Conservation (phyloP, 2,797 vertebrate species). For the Morelia viridis region DNA sequence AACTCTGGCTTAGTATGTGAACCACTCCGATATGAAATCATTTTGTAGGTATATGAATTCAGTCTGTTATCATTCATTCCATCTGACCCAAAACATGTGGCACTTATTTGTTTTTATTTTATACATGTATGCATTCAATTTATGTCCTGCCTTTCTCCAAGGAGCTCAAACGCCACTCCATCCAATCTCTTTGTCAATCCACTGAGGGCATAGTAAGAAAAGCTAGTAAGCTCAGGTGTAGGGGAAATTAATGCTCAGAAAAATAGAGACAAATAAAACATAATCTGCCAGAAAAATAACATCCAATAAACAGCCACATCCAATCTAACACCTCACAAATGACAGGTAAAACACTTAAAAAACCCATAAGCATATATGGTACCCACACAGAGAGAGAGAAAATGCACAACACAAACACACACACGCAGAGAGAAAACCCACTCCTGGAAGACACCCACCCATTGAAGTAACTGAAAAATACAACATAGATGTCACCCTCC, state of each 20-base stretch:
- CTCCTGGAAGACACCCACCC: background rate
- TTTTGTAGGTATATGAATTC: background rate
- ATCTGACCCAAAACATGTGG: background rate
- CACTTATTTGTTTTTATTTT: background rate
- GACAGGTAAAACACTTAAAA: background rate
- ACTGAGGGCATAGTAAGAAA: background rate
- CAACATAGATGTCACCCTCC: background rate
- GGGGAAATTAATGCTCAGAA: background rate
- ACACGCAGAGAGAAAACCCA: background rate
- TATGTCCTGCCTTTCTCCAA: background rate
- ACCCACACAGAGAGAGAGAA: background rate
- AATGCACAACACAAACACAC: background rate
- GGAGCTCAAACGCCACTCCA: background rate
- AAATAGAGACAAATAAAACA: background rate
- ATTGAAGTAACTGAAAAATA: background rate
- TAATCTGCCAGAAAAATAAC: background rate
- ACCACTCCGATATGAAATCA: no score
- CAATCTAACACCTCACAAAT: background rate
- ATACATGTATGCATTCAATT: background rate
- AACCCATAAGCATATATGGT: background rate
- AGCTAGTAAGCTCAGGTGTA: background rate
- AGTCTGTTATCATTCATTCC: background rate
- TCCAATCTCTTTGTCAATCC: background rate
- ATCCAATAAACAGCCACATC: background rate
- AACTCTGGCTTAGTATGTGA: no score